Percentiles rank a stretch among this genome's conserved stretches.
These are phyloP conservation scores for Paedocypris sp. DNA, from an alignment of 2,113 vertebrate species.

Conservation along the genomic window DNA sequence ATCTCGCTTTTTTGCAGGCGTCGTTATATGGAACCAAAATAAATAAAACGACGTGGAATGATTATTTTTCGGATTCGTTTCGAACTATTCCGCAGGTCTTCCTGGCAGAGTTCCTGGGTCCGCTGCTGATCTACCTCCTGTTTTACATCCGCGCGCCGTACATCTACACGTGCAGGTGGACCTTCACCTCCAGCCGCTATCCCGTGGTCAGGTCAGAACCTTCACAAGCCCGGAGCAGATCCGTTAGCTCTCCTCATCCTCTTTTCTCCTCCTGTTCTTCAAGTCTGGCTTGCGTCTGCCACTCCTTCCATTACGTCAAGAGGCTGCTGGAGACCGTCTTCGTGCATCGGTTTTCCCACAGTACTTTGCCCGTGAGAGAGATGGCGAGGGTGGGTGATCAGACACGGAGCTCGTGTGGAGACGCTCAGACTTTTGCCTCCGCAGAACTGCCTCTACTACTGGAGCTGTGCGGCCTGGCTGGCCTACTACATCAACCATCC, in stretches of 20 bases:
- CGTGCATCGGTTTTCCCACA: constrained; percentile 70
- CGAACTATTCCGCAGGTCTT: constrained; percentile 57
- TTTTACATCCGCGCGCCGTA: constrained; percentile 70
- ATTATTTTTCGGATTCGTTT: too few species aligned
- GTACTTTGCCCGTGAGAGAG: constrained; percentile 68
- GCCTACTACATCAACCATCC: constrained; percentile 85
- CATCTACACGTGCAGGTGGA: constrained; percentile 61
- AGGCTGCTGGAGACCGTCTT: constrained; percentile 73
- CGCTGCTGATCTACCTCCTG: constrained; percentile 68
- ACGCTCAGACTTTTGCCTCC: constrained; percentile 27
- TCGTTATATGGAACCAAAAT: too few species aligned
- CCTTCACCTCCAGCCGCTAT: constrained; percentile 59
- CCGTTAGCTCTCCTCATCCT: neutral
- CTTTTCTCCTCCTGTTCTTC: constrained; percentile 21
- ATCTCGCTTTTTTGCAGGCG: too few species aligned
- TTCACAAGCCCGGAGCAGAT: too few species aligned
- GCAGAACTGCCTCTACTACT: constrained; percentile 81
- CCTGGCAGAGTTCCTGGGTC: constrained; percentile 65
- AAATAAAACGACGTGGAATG: too few species aligned
- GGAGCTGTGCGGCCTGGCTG: constrained; percentile 80
- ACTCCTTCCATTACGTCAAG: constrained; percentile 73
- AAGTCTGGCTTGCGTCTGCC: constrained; percentile 71
- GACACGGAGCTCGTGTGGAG: neutral
- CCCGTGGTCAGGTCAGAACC: constrained; percentile 67
- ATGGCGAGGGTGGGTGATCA: constrained; percentile 59